Evolutionary conservation across 2,888 invertebrate species (phyloP).

Genomic region (Campoplex capitator): DNA sequence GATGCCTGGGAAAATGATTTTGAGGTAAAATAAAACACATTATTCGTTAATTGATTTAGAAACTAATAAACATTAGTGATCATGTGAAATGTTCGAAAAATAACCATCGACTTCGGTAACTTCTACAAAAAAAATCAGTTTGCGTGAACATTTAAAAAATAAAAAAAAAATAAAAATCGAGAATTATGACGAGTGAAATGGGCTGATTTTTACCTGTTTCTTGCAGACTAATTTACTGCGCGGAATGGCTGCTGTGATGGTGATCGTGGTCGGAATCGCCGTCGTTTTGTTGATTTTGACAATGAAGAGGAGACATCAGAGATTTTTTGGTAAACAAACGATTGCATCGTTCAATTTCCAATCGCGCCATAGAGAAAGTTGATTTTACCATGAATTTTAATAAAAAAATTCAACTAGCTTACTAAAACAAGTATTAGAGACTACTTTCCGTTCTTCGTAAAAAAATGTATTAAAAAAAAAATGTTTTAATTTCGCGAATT

Average conservation of each 20-base stretch:
- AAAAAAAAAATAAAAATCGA: not conserved
- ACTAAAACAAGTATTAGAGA: not conserved
- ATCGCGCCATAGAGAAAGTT: not conserved
- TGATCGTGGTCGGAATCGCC: slow-evolving; percentile 79
- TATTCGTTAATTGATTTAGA: no score
- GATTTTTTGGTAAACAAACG: slow-evolving; percentile 79
- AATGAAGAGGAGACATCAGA: slow-evolving; percentile 74
- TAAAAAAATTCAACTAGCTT: not conserved
- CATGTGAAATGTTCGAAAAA: not conserved
- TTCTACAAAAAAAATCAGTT: not conserved
- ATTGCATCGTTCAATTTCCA: not conserved
- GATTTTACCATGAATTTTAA: not conserved
- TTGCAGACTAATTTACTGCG: slow-evolving; percentile 80
- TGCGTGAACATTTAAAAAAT: not conserved
- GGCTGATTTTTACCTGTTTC: slow-evolving; percentile 31
- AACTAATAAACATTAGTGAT: not conserved
- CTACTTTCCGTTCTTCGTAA: not conserved
- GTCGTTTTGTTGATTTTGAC: slow-evolving; percentile 77
- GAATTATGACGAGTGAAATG: not conserved
- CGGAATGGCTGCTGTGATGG: slow-evolving; percentile 79
- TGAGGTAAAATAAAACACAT: slow-evolving; percentile 76
- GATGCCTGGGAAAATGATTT: slow-evolving; percentile 82
- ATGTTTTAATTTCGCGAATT: not conserved
- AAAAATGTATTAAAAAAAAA: not conserved
- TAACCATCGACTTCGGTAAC: not conserved